Conservation (phyloP, 2,888 invertebrate species). For the Crossocerus cetratus region DNA sequence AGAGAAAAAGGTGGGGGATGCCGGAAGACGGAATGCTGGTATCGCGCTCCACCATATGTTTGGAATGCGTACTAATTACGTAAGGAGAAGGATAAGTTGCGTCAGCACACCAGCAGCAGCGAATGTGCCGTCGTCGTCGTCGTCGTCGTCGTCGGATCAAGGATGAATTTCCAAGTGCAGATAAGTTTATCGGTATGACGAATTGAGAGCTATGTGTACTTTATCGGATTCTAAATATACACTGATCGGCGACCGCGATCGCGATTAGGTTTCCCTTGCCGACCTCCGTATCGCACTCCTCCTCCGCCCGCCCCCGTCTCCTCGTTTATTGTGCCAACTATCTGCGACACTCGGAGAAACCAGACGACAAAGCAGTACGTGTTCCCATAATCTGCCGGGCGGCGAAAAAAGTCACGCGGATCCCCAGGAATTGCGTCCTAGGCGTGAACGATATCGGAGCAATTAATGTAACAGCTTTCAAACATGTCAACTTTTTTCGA, state of each 20-base stretch:
- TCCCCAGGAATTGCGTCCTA: no score
- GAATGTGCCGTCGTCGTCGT: no score
- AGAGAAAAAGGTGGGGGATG: constrained; percentile 6
- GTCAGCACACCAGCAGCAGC: not conserved
- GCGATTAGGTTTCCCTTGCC: not conserved
- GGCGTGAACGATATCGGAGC: no score
- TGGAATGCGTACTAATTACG: constrained; percentile 1
- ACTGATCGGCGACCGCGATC: not conserved
- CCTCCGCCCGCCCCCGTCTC: not conserved
- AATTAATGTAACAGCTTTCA: no score
- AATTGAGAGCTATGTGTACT: not conserved
- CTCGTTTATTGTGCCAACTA: no score
- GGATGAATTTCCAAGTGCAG: constrained; percentile 5
- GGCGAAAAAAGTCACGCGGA: no score
- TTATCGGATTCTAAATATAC: constrained; percentile 1
- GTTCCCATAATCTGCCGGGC: no score
- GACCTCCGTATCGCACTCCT: constrained; percentile 5
- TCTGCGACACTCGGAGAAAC: no score
- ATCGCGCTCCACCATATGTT: not conserved
- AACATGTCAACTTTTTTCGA: no score
- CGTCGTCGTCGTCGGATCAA: not conserved
- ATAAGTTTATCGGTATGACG: constrained; percentile 1
- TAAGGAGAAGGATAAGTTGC: not conserved
- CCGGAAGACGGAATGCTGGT: no score
- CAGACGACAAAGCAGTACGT: no score